Conservation (phyloP, 2,797 vertebrate genomes). For the Eurystomus glaucurus region DNA sequence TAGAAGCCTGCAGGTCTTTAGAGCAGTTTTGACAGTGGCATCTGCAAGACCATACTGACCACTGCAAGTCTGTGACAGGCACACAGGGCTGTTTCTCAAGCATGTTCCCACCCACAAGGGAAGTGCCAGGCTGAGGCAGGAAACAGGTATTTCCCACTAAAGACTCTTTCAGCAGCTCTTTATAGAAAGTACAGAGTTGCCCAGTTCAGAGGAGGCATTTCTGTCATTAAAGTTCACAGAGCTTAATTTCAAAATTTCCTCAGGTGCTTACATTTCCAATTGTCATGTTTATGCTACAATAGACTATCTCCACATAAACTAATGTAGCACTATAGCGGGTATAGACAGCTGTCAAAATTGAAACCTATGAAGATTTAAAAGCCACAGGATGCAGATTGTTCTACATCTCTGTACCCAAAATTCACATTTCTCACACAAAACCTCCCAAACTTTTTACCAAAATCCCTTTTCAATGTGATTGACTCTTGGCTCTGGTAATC, state of each 20-base stretch:
- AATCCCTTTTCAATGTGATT: not conserved
- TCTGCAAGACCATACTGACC: not conserved
- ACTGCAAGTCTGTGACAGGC: not conserved
- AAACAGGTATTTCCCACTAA: not conserved
- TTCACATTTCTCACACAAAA: not conserved
- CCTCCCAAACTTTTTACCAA: not conserved
- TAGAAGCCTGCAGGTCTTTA: not conserved
- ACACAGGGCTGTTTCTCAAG: not conserved
- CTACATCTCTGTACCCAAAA: not conserved
- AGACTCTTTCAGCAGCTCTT: not conserved
- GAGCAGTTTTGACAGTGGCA: not conserved
- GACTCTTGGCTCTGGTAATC: not conserved
- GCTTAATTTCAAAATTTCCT: not conserved
- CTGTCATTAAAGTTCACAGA: not conserved
- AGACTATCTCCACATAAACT: not conserved
- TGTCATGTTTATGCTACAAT: not conserved
- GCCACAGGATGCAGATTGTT: not conserved
- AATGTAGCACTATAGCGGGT: not conserved
- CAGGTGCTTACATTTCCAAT: not conserved
- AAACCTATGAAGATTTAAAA: not conserved
- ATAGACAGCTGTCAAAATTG: constrained; percentile 4
- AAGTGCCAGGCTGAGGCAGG: not conserved
- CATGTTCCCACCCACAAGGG: rapidly evolving
- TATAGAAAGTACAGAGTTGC: not conserved
- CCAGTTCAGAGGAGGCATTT: not conserved